phyloP scores from a whole-genome alignment of 2,888 invertebrate genomes.

The Timema podura region DNA sequence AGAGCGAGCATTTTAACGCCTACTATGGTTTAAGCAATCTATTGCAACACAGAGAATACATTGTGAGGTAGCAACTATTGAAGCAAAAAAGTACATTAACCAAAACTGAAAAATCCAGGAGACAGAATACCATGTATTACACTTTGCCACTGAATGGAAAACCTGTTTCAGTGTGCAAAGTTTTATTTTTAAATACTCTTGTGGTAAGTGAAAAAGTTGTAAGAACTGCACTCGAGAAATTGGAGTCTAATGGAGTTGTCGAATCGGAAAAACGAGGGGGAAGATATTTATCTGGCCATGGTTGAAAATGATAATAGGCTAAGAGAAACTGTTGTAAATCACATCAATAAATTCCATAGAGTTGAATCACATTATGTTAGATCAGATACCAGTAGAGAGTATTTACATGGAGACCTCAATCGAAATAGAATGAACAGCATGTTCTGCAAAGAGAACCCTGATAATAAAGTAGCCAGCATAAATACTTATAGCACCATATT shows the following conservation, averaged over 20 bases:
- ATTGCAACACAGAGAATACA: neutral
- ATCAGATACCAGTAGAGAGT: neutral
- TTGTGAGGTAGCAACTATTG: neutral
- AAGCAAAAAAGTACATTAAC: neutral
- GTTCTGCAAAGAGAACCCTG: neutral
- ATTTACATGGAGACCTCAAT: neutral
- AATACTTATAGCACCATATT: neutral
- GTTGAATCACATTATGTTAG: neutral
- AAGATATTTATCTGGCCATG: neutral
- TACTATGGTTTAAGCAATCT: neutral
- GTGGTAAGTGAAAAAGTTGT: neutral
- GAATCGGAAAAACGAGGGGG: neutral
- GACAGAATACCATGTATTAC: neutral
- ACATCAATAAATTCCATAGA: neutral
- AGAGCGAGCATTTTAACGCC: neutral
- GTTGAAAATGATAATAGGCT: neutral
- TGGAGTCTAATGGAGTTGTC: neutral
- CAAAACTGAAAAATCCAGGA: neutral
- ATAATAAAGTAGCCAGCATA: too few species aligned
- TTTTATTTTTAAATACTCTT: neutral
- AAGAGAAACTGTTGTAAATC: neutral
- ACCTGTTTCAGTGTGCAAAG: neutral
- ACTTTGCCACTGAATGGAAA: neutral
- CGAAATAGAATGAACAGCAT: neutral
- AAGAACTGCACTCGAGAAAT: neutral